phyloP scores from a whole-genome alignment of 1,140 invertebrate species.

The Vollenhovia emeryi region DNA sequence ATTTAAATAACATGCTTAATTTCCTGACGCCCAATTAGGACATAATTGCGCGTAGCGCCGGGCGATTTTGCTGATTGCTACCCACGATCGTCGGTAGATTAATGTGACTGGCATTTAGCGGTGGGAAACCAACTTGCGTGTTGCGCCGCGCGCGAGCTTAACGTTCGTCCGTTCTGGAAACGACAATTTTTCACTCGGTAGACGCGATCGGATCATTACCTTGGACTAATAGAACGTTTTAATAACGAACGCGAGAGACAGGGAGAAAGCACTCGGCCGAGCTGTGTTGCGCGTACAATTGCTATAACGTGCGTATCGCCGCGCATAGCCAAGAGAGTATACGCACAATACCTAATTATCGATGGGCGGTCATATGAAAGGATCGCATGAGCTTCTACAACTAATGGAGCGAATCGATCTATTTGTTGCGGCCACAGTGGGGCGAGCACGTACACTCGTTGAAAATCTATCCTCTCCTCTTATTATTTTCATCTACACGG shows the following conservation, averaged over 20 bases:
- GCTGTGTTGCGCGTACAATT: not conserved
- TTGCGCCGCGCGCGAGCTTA: not conserved
- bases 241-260: constrained; percentile 13
- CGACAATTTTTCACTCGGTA: constrained; percentile 41
- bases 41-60: constrained; percentile 39
- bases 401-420: constrained; percentile 69
- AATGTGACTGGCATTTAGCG: not conserved
- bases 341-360: constrained; percentile 54
- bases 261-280: not conserved
- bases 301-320: not conserved
- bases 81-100: constrained; percentile 19
- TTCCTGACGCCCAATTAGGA: constrained; percentile 20
- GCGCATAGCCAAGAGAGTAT: not conserved
- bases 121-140: constrained; percentile 34
- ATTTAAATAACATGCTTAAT: constrained; percentile 43
- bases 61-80: constrained; percentile 26
- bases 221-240: constrained; percentile 43
- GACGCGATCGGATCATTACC: constrained; percentile 13
- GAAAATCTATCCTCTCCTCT: constrained; percentile 16
- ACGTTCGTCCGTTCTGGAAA: constrained; percentile 14
- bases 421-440: constrained; percentile 8
- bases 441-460: not conserved
- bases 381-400: constrained; percentile 57
- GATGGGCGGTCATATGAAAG: constrained; percentile 33
- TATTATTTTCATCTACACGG: not conserved